Evolutionary conservation across 2,113 vertebrate species (phyloP).

Genomic region (Australoheros scitulus): DNA sequence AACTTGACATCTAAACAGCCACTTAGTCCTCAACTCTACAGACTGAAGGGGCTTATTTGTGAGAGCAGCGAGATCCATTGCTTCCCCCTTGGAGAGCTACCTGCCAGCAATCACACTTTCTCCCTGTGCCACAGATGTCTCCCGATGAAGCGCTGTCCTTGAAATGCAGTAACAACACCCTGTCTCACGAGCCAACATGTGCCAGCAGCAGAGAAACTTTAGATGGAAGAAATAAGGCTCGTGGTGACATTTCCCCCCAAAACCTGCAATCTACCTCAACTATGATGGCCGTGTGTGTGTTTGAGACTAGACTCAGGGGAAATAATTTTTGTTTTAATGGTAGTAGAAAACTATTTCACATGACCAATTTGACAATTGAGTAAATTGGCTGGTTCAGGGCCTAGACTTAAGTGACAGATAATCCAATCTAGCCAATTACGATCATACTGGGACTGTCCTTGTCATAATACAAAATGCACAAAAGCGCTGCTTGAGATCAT

Average conservation of each 20-base stretch:
- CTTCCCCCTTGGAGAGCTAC: conserved; percentile 40
- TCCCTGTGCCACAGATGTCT: conserved; percentile 10
- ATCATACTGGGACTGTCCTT: neutral
- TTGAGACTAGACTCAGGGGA: neutral
- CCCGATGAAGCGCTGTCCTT: conserved; percentile 34
- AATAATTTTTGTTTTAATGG: conserved; percentile 44
- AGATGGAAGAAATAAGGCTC: conserved; percentile 31
- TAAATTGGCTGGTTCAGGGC: conserved; percentile 21
- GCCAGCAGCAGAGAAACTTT: conserved; percentile 30
- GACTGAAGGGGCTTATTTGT: conserved; percentile 41
- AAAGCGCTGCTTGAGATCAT: neutral
- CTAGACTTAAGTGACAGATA: conserved; percentile 4
- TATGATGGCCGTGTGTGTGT: conserved; percentile 6
- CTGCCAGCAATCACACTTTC: conserved; percentile 37
- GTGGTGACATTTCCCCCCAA: neutral
- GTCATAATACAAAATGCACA: neutral
- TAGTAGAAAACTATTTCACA: conserved; percentile 25
- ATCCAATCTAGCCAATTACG: conserved; percentile 1
- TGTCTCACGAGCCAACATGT: conserved; percentile 27
- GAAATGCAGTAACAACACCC: conserved; percentile 35
- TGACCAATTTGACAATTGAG: conserved; percentile 36
- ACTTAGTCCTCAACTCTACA: neutral
- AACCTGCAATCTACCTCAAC: conserved; percentile 37
- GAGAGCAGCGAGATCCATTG: conserved; percentile 1
- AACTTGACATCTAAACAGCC: conserved; percentile 23